Evolutionary conservation across 2,888 invertebrate species (phyloP).

Genomic region (Drosophila anceps): DNA sequence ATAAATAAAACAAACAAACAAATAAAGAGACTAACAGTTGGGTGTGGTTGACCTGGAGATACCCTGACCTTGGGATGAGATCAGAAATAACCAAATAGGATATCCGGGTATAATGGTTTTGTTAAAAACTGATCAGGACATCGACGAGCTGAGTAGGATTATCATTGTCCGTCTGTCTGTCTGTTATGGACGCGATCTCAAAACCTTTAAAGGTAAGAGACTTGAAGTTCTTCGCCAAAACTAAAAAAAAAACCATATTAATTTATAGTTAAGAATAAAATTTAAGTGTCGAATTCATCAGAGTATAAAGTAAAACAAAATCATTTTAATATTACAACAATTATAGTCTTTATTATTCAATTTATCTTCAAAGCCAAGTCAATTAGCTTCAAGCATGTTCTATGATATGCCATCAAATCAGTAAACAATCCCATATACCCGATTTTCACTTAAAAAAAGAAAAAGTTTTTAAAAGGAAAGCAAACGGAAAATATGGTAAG

Average conservation of each 20-base stretch:
- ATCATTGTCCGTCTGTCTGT: too few species aligned
- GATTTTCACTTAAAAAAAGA: background rate
- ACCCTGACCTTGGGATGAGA: background rate
- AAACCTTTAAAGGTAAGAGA: too few species aligned
- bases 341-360: background rate
- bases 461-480: background rate
- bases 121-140: too few species aligned
- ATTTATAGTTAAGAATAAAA: too few species aligned
- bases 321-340: background rate
- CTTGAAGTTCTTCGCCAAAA: too few species aligned
- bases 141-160: too few species aligned
- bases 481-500: conserved; percentile 56
- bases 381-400: background rate
- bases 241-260: too few species aligned
- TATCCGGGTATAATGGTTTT: too few species aligned
- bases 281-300: too few species aligned
- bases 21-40: background rate
- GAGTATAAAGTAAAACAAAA: background rate
- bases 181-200: too few species aligned
- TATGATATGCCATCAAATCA: background rate
- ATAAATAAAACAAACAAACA: too few species aligned
- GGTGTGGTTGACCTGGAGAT: background rate
- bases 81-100: background rate
- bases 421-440: background rate
- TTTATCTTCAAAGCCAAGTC: background rate